Base-by-base conservation (phyloP, 1,140 invertebrate species). In the Brachionus rotundiformis region DNA sequence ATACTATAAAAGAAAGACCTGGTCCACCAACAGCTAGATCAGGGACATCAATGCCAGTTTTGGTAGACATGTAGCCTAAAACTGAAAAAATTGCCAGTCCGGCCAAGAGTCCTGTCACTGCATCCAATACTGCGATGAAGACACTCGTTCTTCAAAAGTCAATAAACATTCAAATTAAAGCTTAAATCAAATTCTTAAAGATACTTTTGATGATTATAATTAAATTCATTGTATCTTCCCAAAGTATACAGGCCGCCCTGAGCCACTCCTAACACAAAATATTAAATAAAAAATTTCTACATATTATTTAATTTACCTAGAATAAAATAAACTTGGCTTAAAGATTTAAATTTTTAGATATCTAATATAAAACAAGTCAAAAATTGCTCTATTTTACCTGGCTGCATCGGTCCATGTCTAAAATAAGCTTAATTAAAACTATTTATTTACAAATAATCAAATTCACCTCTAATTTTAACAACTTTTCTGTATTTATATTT, bases 1-100 rank as follows among this genome's bases (percentile, higher is more conserved):
- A 97, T 3, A 96, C 95, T 23, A 82, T 82, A n/a, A 82, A 82
- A 1, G 65, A 44, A 0, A 82, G 27, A 31, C 81, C 81, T 0
- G 81, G 81, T 41, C 81, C 81, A 49, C 49, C 65, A 19, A 83
- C 86, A 7, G 86, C 86, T 36, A 87, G 85, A 23, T 86, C 77
- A n/a, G 86, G 85, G 1, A 88, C 85, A 29, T 83, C 82, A 29
- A 85, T 83, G 16, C 84, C 84, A 1, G 84, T 85, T 31, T 63
- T 75, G 8, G 83, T 63, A 27, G 85, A 82, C 84, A 85, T 85
- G 81, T 86, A 84, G 79, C 86, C 85, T 16, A 86, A 71, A 33
- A 86, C 84, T 33, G 76, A 79, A 39, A 59, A 86, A 41, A 86
- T 84, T 31, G 85, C 85, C 27, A 86, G 83, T 10, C 85, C 85